Conservation (phyloP, 2,888 invertebrate genomes). For the Drosophila paracracens region DNA sequence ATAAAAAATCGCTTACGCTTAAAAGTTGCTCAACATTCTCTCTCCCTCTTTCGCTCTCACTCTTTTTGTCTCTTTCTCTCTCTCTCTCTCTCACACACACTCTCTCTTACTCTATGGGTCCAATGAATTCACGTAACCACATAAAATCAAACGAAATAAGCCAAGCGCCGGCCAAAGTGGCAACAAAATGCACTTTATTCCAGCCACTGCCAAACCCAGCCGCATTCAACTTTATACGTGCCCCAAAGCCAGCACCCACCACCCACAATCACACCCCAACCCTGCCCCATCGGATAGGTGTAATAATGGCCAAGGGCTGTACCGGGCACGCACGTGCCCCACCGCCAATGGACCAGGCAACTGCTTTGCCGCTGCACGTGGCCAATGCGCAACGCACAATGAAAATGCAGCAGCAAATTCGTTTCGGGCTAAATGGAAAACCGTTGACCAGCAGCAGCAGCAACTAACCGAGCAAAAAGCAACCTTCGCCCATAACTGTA, state of each 20-base stretch:
- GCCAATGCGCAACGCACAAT: conserved; percentile 53
- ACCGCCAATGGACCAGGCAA: conserved; percentile 47
- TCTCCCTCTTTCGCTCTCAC: not conserved
- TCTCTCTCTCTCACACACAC: not conserved
- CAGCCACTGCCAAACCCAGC: conserved; percentile 33
- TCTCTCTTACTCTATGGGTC: conserved; percentile 10
- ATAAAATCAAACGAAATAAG: conserved; percentile 82
- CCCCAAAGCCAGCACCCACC: conserved; percentile 32
- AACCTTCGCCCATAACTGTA: conserved; percentile 72
- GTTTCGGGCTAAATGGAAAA: conserved; percentile 31
- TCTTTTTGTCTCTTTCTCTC: no score
- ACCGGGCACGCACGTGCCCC: conserved; percentile 72
- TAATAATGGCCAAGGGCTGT: conserved; percentile 77
- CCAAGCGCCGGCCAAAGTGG: conserved; percentile 70
- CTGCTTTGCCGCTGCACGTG: conserved; percentile 17
- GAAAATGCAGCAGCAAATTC: conserved; percentile 49
- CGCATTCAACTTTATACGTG: conserved; percentile 49
- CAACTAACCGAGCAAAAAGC: conserved; percentile 54
- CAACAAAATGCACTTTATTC: conserved; percentile 80
- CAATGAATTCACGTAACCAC: conserved; percentile 80
- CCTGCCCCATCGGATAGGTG: conserved; percentile 54
- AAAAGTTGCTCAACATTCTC: conserved; percentile 54
- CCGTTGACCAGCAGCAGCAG: conserved; percentile 17
- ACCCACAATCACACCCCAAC: conserved; percentile 1
- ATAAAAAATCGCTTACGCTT: conserved; percentile 81